These are phyloP conservation scores for Gouania willdenowi DNA, from an alignment of 2,797 vertebrate species.

Conservation along the genomic window DNA sequence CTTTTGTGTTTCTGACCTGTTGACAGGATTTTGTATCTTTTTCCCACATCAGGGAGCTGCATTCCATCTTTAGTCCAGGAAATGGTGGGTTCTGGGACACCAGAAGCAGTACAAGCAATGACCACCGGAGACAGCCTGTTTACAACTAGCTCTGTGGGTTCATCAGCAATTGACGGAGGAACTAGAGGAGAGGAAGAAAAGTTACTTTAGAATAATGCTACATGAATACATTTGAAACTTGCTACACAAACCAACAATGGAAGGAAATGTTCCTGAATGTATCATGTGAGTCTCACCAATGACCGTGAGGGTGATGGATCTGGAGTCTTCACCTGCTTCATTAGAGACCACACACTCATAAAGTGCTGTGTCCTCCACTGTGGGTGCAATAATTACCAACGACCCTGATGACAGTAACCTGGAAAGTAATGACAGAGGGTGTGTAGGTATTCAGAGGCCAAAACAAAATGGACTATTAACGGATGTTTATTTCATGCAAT, in stretches of 20 bases:
- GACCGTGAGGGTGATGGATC: conserved; percentile 82
- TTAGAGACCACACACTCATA: conserved; percentile 88
- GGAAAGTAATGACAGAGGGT: conserved; percentile 3
- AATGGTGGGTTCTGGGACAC: conserved; percentile 84
- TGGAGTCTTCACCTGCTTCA: conserved; percentile 84
- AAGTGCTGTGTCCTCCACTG: conserved; percentile 87
- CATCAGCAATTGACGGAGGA: conserved; percentile 93
- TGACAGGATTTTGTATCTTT: conserved; percentile 81
- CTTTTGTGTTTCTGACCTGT: conserved; percentile 75
- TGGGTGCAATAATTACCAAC: conserved; percentile 89
- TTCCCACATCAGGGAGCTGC: conserved; percentile 74
- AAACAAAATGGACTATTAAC: background rate
- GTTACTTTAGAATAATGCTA: too few relatives aligned
- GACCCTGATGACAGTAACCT: conserved; percentile 94
- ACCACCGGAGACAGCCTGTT: conserved; percentile 82
- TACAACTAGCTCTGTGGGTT: conserved; percentile 84
- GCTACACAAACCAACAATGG: background rate
- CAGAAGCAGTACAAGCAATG: conserved; percentile 86
- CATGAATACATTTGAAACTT: background rate
- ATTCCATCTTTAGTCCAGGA: conserved; percentile 91
- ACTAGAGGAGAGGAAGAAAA: conserved; percentile 75
- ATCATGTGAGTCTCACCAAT: conserved; percentile 75
- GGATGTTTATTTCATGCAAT: too few relatives aligned
- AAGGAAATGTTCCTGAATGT: background rate
- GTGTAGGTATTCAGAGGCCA: background rate